A percentile compares a stretch with the other conserved stretches of the same genome.
Conservation (phyloP, 1,140 invertebrate species). For the Trichoplusia ni region DNA sequence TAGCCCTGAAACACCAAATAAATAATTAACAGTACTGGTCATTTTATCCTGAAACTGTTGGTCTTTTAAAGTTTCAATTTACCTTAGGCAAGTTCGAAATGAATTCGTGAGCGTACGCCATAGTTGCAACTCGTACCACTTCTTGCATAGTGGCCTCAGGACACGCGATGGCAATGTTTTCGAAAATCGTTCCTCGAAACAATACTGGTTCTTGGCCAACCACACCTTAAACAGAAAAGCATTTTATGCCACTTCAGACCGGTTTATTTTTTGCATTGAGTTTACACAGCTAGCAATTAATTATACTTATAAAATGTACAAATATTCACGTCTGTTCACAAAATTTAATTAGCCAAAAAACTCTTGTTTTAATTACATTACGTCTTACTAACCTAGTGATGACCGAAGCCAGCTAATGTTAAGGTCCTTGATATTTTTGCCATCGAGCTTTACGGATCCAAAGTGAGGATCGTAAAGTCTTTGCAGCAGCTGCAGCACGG, state of each 20-base stretch:
- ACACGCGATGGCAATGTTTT: slow-evolving; percentile 87
- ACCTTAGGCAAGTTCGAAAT: slow-evolving; percentile 81
- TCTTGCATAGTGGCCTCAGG: slow-evolving; percentile 84
- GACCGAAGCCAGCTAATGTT: slow-evolving; percentile 86
- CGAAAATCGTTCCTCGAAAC: slow-evolving; percentile 88
- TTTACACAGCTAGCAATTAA: too few relatives aligned
- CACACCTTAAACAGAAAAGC: slow-evolving; percentile 82
- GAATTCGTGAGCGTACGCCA: slow-evolving; percentile 91
- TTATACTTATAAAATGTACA: too few relatives aligned
- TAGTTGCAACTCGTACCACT: slow-evolving; percentile 84
- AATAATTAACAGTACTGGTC: too few relatives aligned
- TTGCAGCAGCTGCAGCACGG: slow-evolving; percentile 87
- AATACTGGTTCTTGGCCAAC: slow-evolving; percentile 91
- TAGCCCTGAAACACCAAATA: slow-evolving; percentile 81
- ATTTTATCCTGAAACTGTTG: too few relatives aligned
- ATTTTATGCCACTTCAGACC: too few relatives aligned
- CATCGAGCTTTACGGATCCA: slow-evolving; percentile 69
- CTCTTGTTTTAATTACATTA: too few relatives aligned
- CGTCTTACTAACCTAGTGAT: slow-evolving; percentile 83
- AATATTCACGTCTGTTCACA: too few relatives aligned
- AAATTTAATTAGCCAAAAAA: too few relatives aligned
- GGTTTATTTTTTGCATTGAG: too few relatives aligned
- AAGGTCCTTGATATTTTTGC: slow-evolving; percentile 80
- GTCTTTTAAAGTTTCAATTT: slow-evolving; percentile 34
- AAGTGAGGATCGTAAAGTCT: slow-evolving; percentile 86